Evolutionary conservation across 2,797 vertebrate genomes (phyloP).

Genomic region (Ctenosaura bakeri): DNA sequence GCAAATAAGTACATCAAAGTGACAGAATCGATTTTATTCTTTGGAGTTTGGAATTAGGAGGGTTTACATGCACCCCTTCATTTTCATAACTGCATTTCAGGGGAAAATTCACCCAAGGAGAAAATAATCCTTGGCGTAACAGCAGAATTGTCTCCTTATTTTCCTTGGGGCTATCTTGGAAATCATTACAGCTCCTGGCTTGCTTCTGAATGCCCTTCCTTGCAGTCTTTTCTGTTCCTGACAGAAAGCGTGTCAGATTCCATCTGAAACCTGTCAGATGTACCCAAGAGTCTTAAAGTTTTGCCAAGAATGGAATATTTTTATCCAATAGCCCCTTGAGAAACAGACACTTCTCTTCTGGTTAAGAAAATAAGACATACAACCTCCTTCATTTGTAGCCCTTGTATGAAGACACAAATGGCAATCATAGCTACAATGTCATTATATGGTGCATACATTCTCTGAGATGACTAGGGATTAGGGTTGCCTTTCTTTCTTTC

Average conservation of each 20-base stretch:
- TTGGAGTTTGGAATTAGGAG: not conserved
- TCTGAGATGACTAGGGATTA: not conserved
- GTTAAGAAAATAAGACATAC: conserved; percentile 35
- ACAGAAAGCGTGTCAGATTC: conserved; percentile 61
- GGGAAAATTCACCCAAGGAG: not conserved
- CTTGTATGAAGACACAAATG: conserved; percentile 23
- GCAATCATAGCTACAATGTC: conserved; percentile 14
- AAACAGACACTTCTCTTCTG: conserved; percentile 48
- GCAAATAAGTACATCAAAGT: not conserved
- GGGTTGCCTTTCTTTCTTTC: not conserved
- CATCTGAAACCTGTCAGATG: conserved; percentile 62
- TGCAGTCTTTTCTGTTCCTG: conserved; percentile 46
- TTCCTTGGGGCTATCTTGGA: not conserved
- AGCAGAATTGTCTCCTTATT: not conserved
- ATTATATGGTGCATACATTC: not conserved
- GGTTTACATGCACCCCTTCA: not conserved
- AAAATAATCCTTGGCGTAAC: not conserved
- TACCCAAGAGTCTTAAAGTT: conserved; percentile 34
- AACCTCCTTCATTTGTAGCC: conserved; percentile 9
- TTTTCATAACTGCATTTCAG: not conserved
- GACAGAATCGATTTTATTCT: not conserved
- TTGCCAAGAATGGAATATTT: conserved; percentile 61
- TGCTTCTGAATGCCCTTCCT: conserved; percentile 15
- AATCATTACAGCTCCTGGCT: not conserved
- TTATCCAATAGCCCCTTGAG: conserved; percentile 46